phyloP scores from a whole-genome alignment of 2,888 invertebrate species.

The Villa cingulata region DNA sequence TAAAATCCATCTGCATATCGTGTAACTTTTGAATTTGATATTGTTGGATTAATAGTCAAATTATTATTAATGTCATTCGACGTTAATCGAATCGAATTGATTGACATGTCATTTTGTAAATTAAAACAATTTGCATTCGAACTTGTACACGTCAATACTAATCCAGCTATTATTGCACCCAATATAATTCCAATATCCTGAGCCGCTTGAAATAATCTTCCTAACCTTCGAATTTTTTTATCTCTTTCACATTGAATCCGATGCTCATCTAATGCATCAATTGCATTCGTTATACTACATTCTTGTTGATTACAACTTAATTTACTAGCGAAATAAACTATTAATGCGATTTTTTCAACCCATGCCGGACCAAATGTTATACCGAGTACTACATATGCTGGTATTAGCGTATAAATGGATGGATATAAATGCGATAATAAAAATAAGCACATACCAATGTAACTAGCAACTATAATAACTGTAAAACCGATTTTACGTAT shows the following conservation, averaged over 20 bases:
- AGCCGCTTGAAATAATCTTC: slow-evolving; percentile 41
- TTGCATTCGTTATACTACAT: slow-evolving; percentile 20
- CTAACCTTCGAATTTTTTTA: slow-evolving; percentile 38
- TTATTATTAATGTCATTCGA: neutral
- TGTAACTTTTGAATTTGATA: neutral
- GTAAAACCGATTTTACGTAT: slow-evolving; percentile 41
- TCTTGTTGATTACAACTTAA: slow-evolving; percentile 33
- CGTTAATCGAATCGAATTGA: neutral
- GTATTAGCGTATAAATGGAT: slow-evolving; percentile 39
- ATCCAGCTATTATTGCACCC: slow-evolving; percentile 40
- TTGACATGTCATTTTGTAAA: neutral
- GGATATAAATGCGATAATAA: slow-evolving; percentile 47
- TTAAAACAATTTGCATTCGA: slow-evolving; percentile 26
- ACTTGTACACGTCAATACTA: slow-evolving; percentile 35
- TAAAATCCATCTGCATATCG: neutral
- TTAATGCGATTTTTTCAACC: slow-evolving; percentile 29
- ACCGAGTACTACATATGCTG: slow-evolving; percentile 44
- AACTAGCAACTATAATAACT: slow-evolving; percentile 37
- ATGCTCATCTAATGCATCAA: slow-evolving; percentile 31
- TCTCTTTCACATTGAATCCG: slow-evolving; percentile 34
- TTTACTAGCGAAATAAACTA: slow-evolving; percentile 30
- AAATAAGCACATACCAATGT: slow-evolving; percentile 44
- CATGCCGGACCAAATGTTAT: slow-evolving; percentile 38
- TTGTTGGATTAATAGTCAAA: slow-evolving; percentile 3
- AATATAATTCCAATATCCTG: slow-evolving; percentile 45